Evolutionary conservation across 2,113 vertebrate species (phyloP).

Genomic region (Eulemur macaco): DNA sequence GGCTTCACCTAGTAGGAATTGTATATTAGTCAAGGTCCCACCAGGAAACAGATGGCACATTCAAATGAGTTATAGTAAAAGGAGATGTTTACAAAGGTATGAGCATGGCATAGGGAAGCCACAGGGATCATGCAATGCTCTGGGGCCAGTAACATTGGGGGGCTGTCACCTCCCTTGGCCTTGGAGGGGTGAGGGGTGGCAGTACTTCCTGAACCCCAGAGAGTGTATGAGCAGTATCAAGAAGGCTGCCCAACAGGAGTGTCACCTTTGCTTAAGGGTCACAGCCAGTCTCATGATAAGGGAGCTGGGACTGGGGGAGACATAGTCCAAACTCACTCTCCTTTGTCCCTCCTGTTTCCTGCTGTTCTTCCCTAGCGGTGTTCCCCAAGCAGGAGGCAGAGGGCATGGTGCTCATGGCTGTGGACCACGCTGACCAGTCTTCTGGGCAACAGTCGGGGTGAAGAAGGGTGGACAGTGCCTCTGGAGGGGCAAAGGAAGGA

Average conservation of each 20-base stretch:
- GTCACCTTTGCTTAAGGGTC: background rate
- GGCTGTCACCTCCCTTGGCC: background rate
- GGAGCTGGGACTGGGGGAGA: background rate
- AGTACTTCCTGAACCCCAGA: background rate
- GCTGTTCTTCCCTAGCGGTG: background rate
- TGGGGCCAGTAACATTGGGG: background rate
- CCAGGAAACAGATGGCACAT: background rate
- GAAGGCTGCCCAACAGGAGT: background rate
- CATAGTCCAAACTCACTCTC: background rate
- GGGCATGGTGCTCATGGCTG: background rate
- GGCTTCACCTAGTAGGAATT: background rate
- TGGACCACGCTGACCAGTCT: fast-evolving
- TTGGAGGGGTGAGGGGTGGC: background rate
- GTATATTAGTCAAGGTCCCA: background rate
- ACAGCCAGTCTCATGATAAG: background rate
- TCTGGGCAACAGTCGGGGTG: background rate
- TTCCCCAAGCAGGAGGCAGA: background rate
- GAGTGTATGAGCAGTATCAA: fast-evolving
- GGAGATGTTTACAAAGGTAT: background rate
- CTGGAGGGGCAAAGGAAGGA: background rate
- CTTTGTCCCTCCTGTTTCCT: background rate
- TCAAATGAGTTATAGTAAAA: background rate
- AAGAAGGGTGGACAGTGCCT: background rate
- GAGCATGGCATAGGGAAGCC: background rate
- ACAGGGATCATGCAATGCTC: background rate